Evolutionary conservation across 1,140 invertebrate species (phyloP).

Genomic region (Mercenaria mercenaria): DNA sequence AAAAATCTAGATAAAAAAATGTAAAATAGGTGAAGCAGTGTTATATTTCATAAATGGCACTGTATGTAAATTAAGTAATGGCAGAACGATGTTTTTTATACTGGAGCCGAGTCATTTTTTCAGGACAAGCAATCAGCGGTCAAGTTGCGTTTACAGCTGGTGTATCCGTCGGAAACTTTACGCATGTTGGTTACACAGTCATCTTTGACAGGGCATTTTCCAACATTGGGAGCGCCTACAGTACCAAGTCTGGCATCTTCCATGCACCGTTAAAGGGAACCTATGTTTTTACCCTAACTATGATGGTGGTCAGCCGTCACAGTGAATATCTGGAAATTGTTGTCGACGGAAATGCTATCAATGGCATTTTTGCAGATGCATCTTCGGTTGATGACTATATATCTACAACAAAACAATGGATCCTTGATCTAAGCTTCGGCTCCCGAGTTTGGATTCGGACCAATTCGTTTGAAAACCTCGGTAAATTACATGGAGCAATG

Average conservation of each 20-base stretch:
- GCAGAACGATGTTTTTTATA: no score
- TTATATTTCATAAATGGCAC: no score
- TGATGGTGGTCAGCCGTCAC: background rate
- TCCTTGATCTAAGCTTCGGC: background rate
- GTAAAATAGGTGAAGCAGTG: no score
- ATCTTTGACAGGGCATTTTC: conserved; percentile 27
- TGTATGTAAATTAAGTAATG: no score
- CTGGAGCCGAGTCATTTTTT: no score
- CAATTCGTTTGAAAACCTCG: background rate
- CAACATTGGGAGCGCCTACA: conserved; percentile 42
- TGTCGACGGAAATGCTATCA: background rate
- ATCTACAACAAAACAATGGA: background rate
- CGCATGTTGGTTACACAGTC: conserved; percentile 10
- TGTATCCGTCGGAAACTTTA: background rate
- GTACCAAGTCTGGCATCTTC: conserved; percentile 10
- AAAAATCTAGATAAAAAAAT: no score
- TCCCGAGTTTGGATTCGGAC: conserved; percentile 8
- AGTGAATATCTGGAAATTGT: background rate
- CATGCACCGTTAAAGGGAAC: background rate
- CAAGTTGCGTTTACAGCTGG: background rate
- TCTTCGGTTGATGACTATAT: background rate
- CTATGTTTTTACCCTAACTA: conserved; percentile 19
- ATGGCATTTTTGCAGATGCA: background rate
- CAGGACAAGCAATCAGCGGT: no score
- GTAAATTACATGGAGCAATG: background rate